phyloP scores from a whole-genome alignment of 2,113 vertebrate species.

The Serinus canaria region DNA sequence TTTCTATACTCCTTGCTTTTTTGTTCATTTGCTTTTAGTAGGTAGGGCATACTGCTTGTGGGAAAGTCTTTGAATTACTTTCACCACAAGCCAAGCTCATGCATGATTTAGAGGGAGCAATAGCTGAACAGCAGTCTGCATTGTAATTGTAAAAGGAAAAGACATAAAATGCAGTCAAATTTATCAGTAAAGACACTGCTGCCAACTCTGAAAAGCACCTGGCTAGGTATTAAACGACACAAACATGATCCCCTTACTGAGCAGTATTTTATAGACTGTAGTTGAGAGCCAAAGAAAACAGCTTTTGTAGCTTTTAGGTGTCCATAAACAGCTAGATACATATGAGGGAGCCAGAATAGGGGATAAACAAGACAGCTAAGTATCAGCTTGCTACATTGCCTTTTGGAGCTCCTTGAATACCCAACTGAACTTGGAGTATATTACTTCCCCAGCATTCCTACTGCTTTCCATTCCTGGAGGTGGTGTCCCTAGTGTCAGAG shows the following conservation, averaged over 20 bases:
- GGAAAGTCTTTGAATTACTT: neutral
- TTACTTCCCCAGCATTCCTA: neutral
- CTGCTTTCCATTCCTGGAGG: neutral
- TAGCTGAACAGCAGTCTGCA: neutral
- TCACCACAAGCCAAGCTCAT: neutral
- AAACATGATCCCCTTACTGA: slow-evolving; percentile 71
- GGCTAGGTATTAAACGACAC: slow-evolving; percentile 72
- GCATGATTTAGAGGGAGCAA: slow-evolving; percentile 3
- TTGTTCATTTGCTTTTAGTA: neutral
- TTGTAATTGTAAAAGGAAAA: slow-evolving; percentile 50
- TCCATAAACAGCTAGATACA: slow-evolving; percentile 76
- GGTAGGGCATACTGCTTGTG: neutral
- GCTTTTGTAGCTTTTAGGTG: slow-evolving; percentile 73
- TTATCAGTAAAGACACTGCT: slow-evolving; percentile 35
- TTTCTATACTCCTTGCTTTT: neutral
- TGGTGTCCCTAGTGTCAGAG: neutral
- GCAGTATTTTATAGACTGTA: slow-evolving; percentile 64
- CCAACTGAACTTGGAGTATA: neutral
- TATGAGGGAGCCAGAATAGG: slow-evolving; percentile 58
- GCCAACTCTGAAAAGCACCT: slow-evolving; percentile 74
- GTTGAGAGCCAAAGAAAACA: slow-evolving; percentile 78
- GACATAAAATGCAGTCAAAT: slow-evolving; percentile 41
- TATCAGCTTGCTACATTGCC: slow-evolving; percentile 46
- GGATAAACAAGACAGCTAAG: slow-evolving; percentile 66
- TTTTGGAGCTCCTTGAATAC: neutral